Conservation (phyloP, 2,113 vertebrate genomes). For the Garra rufa region DNA sequence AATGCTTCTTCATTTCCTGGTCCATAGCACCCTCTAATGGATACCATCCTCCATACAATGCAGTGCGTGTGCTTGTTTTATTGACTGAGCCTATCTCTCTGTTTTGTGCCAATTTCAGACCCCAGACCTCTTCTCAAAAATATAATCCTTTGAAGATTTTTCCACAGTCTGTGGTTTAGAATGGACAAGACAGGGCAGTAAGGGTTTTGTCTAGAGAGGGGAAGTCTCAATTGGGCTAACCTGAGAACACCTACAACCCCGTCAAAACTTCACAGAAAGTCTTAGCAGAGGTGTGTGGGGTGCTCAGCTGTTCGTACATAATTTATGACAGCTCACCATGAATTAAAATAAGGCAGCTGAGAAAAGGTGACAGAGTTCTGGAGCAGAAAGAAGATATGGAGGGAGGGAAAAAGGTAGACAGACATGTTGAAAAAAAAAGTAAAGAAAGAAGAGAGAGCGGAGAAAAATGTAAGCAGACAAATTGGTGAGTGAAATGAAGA, state of each 20-base stretch:
- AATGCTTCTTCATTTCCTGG: constrained; percentile 29
- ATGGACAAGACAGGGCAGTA: background rate
- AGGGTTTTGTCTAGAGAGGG: background rate
- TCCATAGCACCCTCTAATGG: constrained; percentile 58
- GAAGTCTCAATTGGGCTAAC: background rate
- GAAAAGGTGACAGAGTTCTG: constrained; percentile 39
- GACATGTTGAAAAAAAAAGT: background rate
- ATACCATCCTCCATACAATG: background rate
- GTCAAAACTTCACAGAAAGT: background rate
- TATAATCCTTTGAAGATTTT: constrained; percentile 9
- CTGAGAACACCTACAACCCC: background rate
- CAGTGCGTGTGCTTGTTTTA: background rate
- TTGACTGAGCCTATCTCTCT: constrained; percentile 9
- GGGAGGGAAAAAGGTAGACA: background rate
- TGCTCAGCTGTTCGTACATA: constrained; percentile 49
- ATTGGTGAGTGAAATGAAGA: background rate
- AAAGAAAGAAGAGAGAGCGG: background rate
- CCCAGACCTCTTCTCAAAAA: constrained; percentile 21
- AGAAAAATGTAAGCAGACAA: background rate
- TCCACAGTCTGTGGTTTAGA: background rate
- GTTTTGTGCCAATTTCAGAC: constrained; percentile 23
- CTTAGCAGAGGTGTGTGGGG: constrained; percentile 2
- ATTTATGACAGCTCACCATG: constrained; percentile 40
- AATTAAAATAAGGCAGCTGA: constrained; percentile 46
- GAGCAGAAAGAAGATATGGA: background rate